Evolutionary conservation across 2,888 invertebrate species (phyloP), one percentile per base, ranked within the genome.

Genomic region (Eupithecia dodoneata): DNA sequence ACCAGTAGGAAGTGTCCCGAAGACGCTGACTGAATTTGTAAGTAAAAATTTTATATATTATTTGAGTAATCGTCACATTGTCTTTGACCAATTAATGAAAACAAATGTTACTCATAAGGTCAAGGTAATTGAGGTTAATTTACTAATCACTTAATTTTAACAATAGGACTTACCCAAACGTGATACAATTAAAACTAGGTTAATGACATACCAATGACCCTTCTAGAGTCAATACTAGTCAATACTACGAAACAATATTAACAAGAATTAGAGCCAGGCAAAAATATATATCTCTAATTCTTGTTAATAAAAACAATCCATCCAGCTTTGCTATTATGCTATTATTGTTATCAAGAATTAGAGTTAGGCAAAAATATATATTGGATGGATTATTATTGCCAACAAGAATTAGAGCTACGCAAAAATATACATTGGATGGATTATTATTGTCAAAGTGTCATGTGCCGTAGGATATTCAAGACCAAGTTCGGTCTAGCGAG

Each of bases 61-160:
- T 30, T 30, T 65, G 41, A 66, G 41, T 66, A 15, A 42, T 66
- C 2, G 3, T 13, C 42, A 42, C 7, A 66, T 66, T 15, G 42
- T 41, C 2, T 66, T 12, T 66, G 5, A 66, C 42, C 0, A 65
- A 69, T 49, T 30, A 74, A 80, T 76, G 49, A 63, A 63, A 74
- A 71, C 47, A 41, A 76, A 44, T 59, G 30, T 75, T 55, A 75
- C n/a, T 76, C 73, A 73, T 45, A 77, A 71, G 72, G 73, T 77
- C 79, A 81, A 75, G 79, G 73, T 76, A 83, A 91, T 90, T 90
- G 87, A 87, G 90, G 89, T 81, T 90, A 89, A 89, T 88, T 79
- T 83, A 80, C 78, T 73, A 67, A 78, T 72, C 67, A 70, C 69
- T 77, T 81, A 79, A 63, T 63, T 63, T 63, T 12, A 82, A 85